Conservation (phyloP, 2,113 vertebrate species). For the Telmatochromis sp. region DNA sequence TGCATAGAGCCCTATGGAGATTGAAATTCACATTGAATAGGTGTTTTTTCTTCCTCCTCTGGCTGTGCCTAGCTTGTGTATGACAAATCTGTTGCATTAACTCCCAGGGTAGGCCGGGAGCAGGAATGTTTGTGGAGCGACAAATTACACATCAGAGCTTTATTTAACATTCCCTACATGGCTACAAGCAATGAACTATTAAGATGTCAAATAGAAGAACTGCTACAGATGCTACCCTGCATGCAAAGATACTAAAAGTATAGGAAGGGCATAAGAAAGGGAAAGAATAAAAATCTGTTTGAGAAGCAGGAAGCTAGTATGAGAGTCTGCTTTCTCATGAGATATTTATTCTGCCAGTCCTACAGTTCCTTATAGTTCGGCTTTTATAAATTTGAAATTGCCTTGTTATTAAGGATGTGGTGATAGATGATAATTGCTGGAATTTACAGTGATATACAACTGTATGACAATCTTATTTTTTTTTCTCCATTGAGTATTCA, state of each 20-base stretch:
- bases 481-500: background rate
- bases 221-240: constrained; percentile 26
- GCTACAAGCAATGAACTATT: constrained; percentile 64
- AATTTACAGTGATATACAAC: background rate
- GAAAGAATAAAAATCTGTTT: background rate
- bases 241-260: constrained; percentile 41
- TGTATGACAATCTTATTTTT: background rate
- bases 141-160: constrained; percentile 68
- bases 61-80: constrained; percentile 56
- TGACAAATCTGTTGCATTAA: constrained; percentile 72
- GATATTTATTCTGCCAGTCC: background rate
- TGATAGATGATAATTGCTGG: background rate
- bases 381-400: background rate
- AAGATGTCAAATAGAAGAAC: constrained; percentile 58
- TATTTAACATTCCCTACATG: constrained; percentile 66
- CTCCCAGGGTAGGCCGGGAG: constrained; percentile 63
- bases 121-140: constrained; percentile 64
- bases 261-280: background rate
- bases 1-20: constrained; percentile 59
- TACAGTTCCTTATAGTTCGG: background rate
- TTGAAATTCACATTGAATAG: constrained; percentile 67
- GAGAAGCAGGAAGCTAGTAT: background rate
- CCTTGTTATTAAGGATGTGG: background rate
- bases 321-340: background rate
- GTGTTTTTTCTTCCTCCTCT: constrained; percentile 36